Percentiles rank a stretch among this genome's conserved stretches.
These are phyloP conservation scores for Micrasema longulum DNA, from an alignment of 1,140 invertebrate genomes.

Conservation along the genomic window DNA sequence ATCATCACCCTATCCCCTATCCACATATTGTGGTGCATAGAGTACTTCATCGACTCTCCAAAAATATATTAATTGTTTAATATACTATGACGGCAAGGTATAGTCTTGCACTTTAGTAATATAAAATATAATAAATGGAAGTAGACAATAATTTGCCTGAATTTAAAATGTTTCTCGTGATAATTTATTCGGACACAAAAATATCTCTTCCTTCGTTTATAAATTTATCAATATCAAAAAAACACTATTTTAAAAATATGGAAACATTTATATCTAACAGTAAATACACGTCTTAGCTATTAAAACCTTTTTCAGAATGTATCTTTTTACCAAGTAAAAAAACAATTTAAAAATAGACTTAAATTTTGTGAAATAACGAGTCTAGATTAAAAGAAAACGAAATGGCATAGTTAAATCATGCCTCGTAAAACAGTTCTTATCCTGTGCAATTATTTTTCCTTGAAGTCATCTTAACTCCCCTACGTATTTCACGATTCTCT, in stretches of 20 bases:
- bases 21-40: too few relatives aligned
- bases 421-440: conserved; percentile 55
- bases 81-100: too few relatives aligned
- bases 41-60: too few relatives aligned
- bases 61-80: too few relatives aligned
- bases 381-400: conserved; percentile 45
- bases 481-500: neutral
- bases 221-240: neutral
- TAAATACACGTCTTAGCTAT: neutral
- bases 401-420: conserved; percentile 55
- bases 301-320: neutral
- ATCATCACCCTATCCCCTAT: too few relatives aligned
- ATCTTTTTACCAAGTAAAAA: too few relatives aligned
- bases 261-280: neutral
- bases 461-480: conserved; percentile 8
- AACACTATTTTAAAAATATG: neutral
- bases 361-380: neutral
- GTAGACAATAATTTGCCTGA: too few relatives aligned
- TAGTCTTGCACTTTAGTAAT: too few relatives aligned
- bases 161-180: too few relatives aligned
- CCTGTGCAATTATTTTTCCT: conserved; percentile 51
- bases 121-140: too few relatives aligned
- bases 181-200: too few relatives aligned
- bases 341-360: too few relatives aligned
- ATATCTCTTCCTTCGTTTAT: neutral